Base-by-base conservation (phyloP, 2,888 invertebrate genomes). In the Scaeva pyrastri region DNA sequence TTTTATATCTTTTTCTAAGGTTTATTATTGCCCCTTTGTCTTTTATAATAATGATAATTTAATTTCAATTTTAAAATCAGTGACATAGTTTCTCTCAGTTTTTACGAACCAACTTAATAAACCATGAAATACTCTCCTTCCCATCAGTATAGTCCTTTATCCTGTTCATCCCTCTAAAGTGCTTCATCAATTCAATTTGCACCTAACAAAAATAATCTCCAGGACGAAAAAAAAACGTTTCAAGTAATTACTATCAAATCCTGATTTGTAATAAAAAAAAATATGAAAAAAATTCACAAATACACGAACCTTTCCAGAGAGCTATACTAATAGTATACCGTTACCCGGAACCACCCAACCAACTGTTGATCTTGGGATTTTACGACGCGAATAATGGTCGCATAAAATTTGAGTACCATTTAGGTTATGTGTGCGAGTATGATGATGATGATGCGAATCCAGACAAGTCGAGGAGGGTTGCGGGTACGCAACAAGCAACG, bases 391-490 rank as follows among this genome's bases (percentile, higher is more conserved):
- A 89, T 91, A 91, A 91, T 91, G 90, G 91, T 90, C 90, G 90
- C 91, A 91, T 91, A 91, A 91, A 91, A 91, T 91, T 91, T 91
- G 91, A 91, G 91, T 91, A 89, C 91, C 89, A 88, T 88, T 89
- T 87, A 74, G 78, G 82, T 86, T 31, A 31, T 31, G 31, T 31
- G 31, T 31, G n/a, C n/a, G n/a, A n/a, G n/a, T n/a, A n/a, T n/a
- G n/a, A n/a, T n/a, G n/a, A 31, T 31, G 31, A 31, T 31, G 31
- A 31, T 7, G 31, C 31, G 82, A 71, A 74, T 19, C 39, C 8
- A 52, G 2, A n/a, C n/a, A n/a, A 58, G 36, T n/a, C 16, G 71
- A 48, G 48, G 26, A 45, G 73, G 77, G 82, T 55, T 68, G 31
- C 31, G 36, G 19, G 19, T 41, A 60, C 58, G 58, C 50, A 2